These are phyloP conservation scores for Brachionus paranguensis DNA, from an alignment of 1,140 invertebrate genomes.

Conservation along the genomic window DNA sequence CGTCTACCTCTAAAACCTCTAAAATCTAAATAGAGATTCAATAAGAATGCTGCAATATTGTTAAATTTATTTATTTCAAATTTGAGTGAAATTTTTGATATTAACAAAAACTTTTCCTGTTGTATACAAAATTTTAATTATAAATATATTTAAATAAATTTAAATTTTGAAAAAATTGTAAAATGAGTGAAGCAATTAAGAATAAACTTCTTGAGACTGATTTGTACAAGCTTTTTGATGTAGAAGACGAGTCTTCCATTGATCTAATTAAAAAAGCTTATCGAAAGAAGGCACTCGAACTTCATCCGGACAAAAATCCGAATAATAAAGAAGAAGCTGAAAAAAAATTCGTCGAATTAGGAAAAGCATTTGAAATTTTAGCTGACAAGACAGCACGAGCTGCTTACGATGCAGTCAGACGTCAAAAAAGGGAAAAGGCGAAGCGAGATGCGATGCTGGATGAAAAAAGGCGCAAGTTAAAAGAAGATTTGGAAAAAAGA, in stretches of 20 bases:
- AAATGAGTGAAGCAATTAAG: constrained; percentile 30
- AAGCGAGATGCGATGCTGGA: constrained; percentile 1
- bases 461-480: constrained; percentile 20
- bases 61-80: background rate
- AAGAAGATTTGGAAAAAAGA: constrained; percentile 28
- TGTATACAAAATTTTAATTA: too few species aligned
- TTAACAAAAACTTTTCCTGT: background rate
- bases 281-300: constrained; percentile 77
- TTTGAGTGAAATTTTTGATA: background rate
- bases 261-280: constrained; percentile 82
- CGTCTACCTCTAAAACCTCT: too few species aligned
- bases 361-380: constrained; percentile 39
- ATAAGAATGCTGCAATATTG: background rate
- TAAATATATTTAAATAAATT: too few species aligned
- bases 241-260: background rate
- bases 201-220: constrained; percentile 18
- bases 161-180: background rate
- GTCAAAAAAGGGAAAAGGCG: background rate
- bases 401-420: constrained; percentile 28
- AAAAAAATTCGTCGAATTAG: background rate
- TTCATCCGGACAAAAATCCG: constrained; percentile 99
- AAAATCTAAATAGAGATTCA: too few species aligned
- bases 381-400: constrained; percentile 25
- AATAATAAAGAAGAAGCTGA: constrained; percentile 57
- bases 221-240: constrained; percentile 29